Conservation (phyloP, 2,888 invertebrate genomes). For the Ormyrus thymus region DNA sequence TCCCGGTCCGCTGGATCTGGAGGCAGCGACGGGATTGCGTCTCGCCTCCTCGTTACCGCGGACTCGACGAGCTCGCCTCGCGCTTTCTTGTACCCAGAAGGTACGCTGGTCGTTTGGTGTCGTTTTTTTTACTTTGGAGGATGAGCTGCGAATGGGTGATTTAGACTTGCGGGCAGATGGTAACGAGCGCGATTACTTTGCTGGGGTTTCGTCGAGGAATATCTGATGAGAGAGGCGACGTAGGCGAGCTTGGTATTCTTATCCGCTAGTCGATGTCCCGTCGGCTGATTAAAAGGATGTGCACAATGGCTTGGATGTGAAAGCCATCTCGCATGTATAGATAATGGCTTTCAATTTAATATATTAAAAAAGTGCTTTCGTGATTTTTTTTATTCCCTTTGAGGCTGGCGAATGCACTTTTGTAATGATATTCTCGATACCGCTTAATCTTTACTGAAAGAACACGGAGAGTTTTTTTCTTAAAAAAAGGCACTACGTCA, state of each 20-base stretch:
- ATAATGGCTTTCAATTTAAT: too few relatives aligned
- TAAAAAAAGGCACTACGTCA: too few relatives aligned
- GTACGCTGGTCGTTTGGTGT: neutral
- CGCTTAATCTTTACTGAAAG: too few relatives aligned
- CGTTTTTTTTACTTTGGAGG: neutral
- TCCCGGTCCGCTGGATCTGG: neutral
- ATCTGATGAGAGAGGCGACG: slow-evolving; percentile 5
- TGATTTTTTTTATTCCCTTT: too few relatives aligned
- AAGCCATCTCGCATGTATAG: too few relatives aligned
- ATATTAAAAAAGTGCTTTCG: too few relatives aligned
- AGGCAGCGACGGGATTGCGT: neutral
- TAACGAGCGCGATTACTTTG: slow-evolving; percentile 38
- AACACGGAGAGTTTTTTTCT: too few relatives aligned
- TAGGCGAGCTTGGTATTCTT: slow-evolving; percentile 12
- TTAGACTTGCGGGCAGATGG: slow-evolving; percentile 20
- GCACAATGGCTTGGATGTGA: too few relatives aligned
- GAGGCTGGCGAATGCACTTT: too few relatives aligned
- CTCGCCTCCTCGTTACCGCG: neutral
- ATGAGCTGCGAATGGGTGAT: slow-evolving; percentile 22
- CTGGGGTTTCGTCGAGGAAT: slow-evolving; percentile 9
- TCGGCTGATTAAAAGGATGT: too few relatives aligned
- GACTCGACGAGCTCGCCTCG: neutral
- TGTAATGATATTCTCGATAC: too few relatives aligned
- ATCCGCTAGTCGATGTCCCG: neutral
- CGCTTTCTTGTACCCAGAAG: slow-evolving; percentile 5